These are phyloP conservation scores for Silurus asotus DNA, from an alignment of 2,113 vertebrate species.

Conservation along the genomic window DNA sequence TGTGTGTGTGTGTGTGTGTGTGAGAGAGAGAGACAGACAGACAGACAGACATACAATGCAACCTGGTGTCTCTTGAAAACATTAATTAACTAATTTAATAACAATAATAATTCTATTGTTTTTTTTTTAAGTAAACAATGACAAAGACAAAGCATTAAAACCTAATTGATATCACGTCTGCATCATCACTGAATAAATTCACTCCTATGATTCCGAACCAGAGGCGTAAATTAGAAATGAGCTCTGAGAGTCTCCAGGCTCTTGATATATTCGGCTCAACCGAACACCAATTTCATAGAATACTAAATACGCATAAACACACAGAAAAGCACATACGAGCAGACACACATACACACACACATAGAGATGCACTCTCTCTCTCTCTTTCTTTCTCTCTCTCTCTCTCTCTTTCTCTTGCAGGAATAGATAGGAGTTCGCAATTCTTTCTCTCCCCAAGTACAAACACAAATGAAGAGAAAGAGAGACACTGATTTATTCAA, in stretches of 20 bases:
- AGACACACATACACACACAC: background rate
- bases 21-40: background rate
- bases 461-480: background rate
- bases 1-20: background rate
- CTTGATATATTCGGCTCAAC: constrained; percentile 34
- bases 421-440: background rate
- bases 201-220: constrained; percentile 28
- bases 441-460: background rate
- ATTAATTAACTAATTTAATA: background rate
- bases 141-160: background rate
- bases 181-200: constrained; percentile 24
- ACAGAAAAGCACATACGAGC: background rate
- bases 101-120: background rate
- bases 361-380: too few relatives aligned
- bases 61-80: background rate
- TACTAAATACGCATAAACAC: constrained; percentile 32
- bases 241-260: constrained; percentile 37
- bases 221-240: constrained; percentile 34
- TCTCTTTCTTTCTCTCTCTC: too few relatives aligned
- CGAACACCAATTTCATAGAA: constrained; percentile 36
- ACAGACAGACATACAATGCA: background rate
- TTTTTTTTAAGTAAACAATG: background rate
- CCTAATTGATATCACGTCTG: constrained; percentile 29
- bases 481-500: constrained; percentile 7
- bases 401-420: background rate